These are phyloP conservation scores for Hirundo rustica DNA, from an alignment of 2,797 vertebrate genomes.

Conservation along the genomic window DNA sequence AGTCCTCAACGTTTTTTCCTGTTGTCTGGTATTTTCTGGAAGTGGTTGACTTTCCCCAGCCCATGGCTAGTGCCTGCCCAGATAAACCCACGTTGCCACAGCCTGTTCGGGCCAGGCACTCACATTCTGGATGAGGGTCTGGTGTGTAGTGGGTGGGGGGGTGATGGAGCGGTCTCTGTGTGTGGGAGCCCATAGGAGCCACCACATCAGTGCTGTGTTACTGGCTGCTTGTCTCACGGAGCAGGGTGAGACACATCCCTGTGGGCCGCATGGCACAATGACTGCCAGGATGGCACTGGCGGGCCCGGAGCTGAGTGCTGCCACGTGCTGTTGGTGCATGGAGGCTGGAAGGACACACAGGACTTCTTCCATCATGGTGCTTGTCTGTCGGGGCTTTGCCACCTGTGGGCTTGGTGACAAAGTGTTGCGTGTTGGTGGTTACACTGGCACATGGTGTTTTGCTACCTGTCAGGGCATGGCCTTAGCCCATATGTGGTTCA, in stretches of 20 bases:
- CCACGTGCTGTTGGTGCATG: rapidly evolving
- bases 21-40: background rate
- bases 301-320: background rate
- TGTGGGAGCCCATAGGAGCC: background rate
- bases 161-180: rapidly evolving
- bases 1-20: background rate
- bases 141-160: rapidly evolving
- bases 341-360: background rate
- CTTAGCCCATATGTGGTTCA: rapidly evolving
- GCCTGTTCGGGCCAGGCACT: background rate
- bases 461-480: rapidly evolving
- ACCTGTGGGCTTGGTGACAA: rapidly evolving
- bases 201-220: rapidly evolving
- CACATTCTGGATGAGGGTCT: rapidly evolving
- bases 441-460: rapidly evolving
- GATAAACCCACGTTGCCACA: background rate
- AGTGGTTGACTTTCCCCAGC: background rate
- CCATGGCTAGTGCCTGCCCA: rapidly evolving
- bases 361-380: background rate
- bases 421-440: rapidly evolving
- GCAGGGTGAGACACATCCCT: rapidly evolving
- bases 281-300: background rate
- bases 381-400: background rate
- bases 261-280: rapidly evolving
- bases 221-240: rapidly evolving